Evolutionary conservation across 2,888 invertebrate genomes (phyloP).

Genomic region (Machimus rusticus): DNA sequence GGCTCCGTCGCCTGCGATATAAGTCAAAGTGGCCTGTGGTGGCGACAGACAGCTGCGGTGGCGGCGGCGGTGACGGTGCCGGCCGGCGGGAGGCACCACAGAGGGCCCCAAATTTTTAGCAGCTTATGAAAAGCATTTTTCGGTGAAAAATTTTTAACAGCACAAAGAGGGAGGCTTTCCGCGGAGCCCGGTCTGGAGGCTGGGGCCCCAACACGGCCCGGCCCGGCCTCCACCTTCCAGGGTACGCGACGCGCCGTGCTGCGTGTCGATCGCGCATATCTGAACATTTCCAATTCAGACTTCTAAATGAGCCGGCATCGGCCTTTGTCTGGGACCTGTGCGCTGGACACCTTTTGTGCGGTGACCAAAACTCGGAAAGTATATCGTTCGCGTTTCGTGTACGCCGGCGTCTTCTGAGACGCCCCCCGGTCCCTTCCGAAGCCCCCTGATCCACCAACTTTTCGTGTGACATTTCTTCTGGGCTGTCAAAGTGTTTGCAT

Average conservation of each 20-base stretch:
- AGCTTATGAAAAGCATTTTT: constrained; percentile 42
- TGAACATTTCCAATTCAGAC: constrained; percentile 41
- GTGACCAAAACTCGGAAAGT: constrained; percentile 33
- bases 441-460: neutral
- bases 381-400: constrained; percentile 30
- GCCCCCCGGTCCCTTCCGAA: neutral
- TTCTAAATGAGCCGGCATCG: constrained; percentile 46
- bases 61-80: constrained; percentile 5
- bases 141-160: constrained; percentile 24
- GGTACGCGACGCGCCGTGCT: neutral
- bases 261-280: neutral
- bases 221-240: neutral
- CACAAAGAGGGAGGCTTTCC: neutral
- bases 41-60: constrained; percentile 24
- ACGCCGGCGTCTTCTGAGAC: constrained; percentile 16
- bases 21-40: constrained; percentile 33
- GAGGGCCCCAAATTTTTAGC: constrained; percentile 34
- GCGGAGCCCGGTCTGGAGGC: neutral
- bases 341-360: constrained; percentile 39
- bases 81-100: constrained; percentile 3
- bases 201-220: neutral
- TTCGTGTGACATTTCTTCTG: constrained; percentile 42
- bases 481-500: constrained; percentile 43
- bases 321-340: constrained; percentile 44
- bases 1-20: constrained; percentile 2